Evolutionary conservation across 2,888 invertebrate species (phyloP), one percentile per base, ranked within the genome.

Genomic region (Stenodema calcarata): DNA sequence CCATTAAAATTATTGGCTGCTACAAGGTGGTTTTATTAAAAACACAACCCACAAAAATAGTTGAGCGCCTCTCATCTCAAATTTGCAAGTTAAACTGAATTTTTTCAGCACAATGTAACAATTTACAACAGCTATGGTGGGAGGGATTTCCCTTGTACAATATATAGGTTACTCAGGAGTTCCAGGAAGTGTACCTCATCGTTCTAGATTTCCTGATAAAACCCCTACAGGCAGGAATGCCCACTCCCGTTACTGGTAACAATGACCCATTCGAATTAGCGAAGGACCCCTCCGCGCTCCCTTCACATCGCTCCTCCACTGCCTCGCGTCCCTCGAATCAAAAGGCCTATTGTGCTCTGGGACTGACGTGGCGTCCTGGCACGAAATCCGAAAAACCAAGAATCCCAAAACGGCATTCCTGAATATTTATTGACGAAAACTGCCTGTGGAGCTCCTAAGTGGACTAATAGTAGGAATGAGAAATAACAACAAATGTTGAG

Each of bases 161-260:
- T 23, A 62, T 62, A 23, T 23, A 62, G 62, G 62, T 62, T 9
- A 23, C 27, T 23, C 23, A 18, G 18, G 11, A 18, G 23, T 62
- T 62, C 62, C 62, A 62, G 62, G 62, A 62, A 62, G 62, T 4
- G 47, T 47, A 47, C 23, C n/a, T 62, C 62, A 62, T 62, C 62
- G 62, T 18, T 62, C 62, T 62, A 62, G 62, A 23, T 62, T 62
- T 18, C 27, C 62, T 62, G 62, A 62, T 62, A 23, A 23, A 62
- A 62, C 73, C 18, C 73, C 73, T 73, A 16, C n/a, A 73, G 73
- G 41, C 73, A 73, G 73, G 73, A 73, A 73, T 73, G 73, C 73
- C 73, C 73, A 73, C 73, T 73, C 73, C 73, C 73, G 73, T 73
- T 73, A 73, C 73, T n/a, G 73, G 73, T 73, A 73, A 73, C 73